Base-by-base conservation (phyloP, 2,888 invertebrate species). In the Tineola bisselliella region DNA sequence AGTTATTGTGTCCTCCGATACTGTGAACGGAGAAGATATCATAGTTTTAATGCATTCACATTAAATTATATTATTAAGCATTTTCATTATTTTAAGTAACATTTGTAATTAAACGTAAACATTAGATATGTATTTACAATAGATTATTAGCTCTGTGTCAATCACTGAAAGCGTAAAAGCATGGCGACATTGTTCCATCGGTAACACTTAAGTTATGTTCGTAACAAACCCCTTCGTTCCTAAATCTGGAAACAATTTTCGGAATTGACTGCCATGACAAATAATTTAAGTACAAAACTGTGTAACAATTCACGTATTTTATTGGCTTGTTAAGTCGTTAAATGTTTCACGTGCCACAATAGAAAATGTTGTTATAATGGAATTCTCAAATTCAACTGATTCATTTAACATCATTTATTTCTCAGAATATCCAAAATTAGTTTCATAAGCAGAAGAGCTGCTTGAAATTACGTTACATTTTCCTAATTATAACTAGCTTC, bases 161-260 rank as follows among this genome's bases (percentile, higher is more conserved):
- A 48, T 17, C 25, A 19, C 15, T 31, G 30, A 19, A 48, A 44
- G 48, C 31, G 60, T 48, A 60, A 60, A 60, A 48, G 60, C 60
- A 60, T 48, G 15, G 30, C 19, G 30, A 44, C 70, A 77, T 77
- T 78, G 78, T 78, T 71, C 73, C 69, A 70, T 68, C 69, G 64
- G 71, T 70, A 75, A 75, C 75, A 76, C 70, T 66, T 72, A 70
- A 67, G 64, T 68, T 68, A 70, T 69, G 64, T 66, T 66, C 65
- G 60, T 63, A 69, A 69, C 70, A 70, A 74, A 82, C 82, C 80
- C 83, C 77, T 82, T 82, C 71, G 68, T 64, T 66, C 73, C 79
- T 84, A 84, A 82, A 84, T 84, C 75, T 78, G 81, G 83, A 80
- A 79, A 77, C 81, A 76, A 81, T 83, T 79, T 80, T 76, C 74